A percentile compares a stretch with the other conserved stretches of the same genome.
Conservation (phyloP, 2,113 vertebrate species). For the Camarhynchus parvulus region DNA sequence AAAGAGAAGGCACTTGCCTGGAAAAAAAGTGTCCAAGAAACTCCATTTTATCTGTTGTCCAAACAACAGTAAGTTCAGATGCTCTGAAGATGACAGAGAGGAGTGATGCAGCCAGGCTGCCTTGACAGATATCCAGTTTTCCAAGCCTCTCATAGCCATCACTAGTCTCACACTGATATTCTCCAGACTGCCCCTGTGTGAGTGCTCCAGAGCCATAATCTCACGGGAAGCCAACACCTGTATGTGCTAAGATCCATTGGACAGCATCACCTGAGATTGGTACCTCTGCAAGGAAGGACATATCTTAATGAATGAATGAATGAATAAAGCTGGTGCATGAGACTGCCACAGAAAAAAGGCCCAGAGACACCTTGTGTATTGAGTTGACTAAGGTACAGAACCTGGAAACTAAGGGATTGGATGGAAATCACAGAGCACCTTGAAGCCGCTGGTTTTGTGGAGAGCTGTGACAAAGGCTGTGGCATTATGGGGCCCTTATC, state of each 20-base stretch:
- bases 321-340: background rate
- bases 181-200: background rate
- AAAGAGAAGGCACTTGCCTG: background rate
- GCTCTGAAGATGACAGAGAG: background rate
- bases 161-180: background rate
- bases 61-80: background rate
- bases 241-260: background rate
- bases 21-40: background rate
- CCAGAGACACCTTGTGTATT: background rate
- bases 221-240: background rate
- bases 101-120: background rate
- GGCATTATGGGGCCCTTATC: background rate
- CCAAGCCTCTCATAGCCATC: background rate
- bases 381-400: fast-evolving
- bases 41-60: background rate
- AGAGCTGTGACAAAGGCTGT: background rate
- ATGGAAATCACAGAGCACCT: background rate
- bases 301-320: background rate
- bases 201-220: background rate
- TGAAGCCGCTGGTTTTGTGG: background rate
- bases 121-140: background rate
- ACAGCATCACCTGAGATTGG: background rate
- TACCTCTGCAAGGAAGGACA: background rate
- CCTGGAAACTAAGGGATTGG: background rate
- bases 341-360: background rate